Percentiles rank a stretch among this genome's conserved stretches.
Evolutionary conservation across 2,888 invertebrate species (phyloP).

Genomic region (Helicoverpa assulta): DNA sequence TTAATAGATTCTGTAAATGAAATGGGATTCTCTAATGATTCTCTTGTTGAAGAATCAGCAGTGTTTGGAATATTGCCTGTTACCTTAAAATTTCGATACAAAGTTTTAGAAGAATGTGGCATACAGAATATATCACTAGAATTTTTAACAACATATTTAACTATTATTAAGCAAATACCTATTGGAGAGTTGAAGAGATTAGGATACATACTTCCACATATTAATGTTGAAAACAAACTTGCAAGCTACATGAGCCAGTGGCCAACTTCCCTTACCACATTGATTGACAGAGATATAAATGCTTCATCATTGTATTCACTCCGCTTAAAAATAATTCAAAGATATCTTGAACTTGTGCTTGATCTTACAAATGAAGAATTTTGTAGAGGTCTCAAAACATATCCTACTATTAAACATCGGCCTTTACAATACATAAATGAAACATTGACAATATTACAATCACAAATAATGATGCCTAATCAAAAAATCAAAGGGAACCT

Average conservation of each 20-base stretch:
- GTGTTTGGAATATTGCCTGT: constrained; percentile 80
- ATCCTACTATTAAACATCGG: constrained; percentile 85
- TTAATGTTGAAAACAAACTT: constrained; percentile 84
- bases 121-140: constrained; percentile 69
- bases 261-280: constrained; percentile 86
- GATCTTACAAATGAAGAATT: constrained; percentile 83
- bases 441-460: constrained; percentile 78
- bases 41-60: constrained; percentile 74
- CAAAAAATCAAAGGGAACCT: constrained; percentile 85
- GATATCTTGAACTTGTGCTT: constrained; percentile 83
- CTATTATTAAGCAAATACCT: constrained; percentile 76
- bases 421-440: constrained; percentile 83
- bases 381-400: constrained; percentile 79
- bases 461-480: constrained; percentile 77
- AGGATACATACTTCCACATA: constrained; percentile 67
- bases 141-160: constrained; percentile 75
- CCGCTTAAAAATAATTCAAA: constrained; percentile 83
- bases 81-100: constrained; percentile 79
- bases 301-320: constrained; percentile 74
- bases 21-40: constrained; percentile 74
- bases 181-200: constrained; percentile 76
- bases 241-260: constrained; percentile 85
- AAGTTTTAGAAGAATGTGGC: constrained; percentile 85
- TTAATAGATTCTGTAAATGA: constrained; percentile 73
- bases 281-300: constrained; percentile 78